phyloP scores from a whole-genome alignment of 2,888 invertebrate genomes.

The Platycnemis pennipes region DNA sequence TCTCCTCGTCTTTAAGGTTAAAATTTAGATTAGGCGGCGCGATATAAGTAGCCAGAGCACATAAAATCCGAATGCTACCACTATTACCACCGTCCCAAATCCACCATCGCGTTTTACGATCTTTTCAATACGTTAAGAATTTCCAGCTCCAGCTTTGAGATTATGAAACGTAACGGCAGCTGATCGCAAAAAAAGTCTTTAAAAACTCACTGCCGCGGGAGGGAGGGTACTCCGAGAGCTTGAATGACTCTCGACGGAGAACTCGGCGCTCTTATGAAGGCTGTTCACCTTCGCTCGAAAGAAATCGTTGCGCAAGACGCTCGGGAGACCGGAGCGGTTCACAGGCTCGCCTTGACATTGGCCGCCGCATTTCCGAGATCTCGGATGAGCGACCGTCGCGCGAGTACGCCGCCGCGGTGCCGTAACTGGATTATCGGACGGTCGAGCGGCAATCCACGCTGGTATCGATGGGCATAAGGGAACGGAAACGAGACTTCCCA shows the following conservation, averaged over 20 bases:
- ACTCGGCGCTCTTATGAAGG: background rate
- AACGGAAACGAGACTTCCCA: background rate
- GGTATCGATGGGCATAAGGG: background rate
- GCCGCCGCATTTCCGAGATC: background rate
- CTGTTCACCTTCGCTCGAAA: slow-evolving; percentile 2
- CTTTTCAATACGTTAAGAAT: too few species aligned
- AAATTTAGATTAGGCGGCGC: too few species aligned
- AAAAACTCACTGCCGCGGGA: too few species aligned
- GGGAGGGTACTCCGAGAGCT: too few species aligned
- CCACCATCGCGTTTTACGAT: too few species aligned
- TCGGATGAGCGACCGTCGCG: background rate
- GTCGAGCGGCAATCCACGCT: background rate
- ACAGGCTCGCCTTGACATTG: background rate
- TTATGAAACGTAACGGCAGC: too few species aligned
- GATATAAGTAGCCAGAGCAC: too few species aligned
- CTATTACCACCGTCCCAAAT: too few species aligned
- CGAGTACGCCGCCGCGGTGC: background rate
- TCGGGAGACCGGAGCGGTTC: background rate
- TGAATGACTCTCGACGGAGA: background rate
- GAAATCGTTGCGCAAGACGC: background rate
- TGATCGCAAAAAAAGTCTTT: too few species aligned
- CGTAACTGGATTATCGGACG: background rate
- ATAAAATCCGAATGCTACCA: too few species aligned
- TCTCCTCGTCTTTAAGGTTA: too few species aligned
- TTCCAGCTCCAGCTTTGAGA: too few species aligned